These are phyloP conservation scores for Rallus crepitans DNA, from an alignment of 2,797 vertebrate genomes.

Conservation along the genomic window DNA sequence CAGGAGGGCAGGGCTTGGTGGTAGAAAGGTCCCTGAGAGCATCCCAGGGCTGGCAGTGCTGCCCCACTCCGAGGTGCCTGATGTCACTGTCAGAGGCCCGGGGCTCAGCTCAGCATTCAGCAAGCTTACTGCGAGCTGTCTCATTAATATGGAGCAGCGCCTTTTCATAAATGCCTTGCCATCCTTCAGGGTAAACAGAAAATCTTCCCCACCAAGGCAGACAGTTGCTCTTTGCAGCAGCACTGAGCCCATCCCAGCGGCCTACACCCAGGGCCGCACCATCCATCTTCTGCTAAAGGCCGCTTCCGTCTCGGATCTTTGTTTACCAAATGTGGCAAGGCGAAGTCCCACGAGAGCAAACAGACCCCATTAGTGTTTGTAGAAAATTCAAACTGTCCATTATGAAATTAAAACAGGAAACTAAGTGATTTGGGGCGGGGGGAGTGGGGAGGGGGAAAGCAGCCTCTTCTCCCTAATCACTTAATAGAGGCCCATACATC, in stretches of 20 bases:
- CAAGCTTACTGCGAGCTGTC: neutral
- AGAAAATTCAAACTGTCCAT: slow-evolving; percentile 3
- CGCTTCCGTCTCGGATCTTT: neutral
- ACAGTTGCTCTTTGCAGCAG: rapidly evolving
- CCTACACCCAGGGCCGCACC: neutral
- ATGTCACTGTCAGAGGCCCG: neutral
- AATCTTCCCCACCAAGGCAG: neutral
- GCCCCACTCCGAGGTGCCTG: neutral
- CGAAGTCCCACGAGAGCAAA: neutral
- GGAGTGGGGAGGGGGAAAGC: no score
- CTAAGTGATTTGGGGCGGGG: rapidly evolving
- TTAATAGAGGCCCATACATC: neutral
- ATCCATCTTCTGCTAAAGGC: neutral
- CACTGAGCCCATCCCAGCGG: neutral
- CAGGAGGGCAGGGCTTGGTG: neutral
- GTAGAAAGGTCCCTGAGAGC: neutral
- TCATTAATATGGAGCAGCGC: neutral
- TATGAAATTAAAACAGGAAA: slow-evolving; percentile 30
- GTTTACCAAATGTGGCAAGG: neutral
- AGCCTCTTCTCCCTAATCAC: neutral
- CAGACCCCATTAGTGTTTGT: neutral
- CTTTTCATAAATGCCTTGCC: neutral
- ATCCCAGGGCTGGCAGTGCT: neutral
- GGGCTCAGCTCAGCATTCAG: neutral
- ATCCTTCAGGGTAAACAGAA: neutral